phyloP scores from a whole-genome alignment of 2,888 invertebrate genomes.

The Dione vanillae region DNA sequence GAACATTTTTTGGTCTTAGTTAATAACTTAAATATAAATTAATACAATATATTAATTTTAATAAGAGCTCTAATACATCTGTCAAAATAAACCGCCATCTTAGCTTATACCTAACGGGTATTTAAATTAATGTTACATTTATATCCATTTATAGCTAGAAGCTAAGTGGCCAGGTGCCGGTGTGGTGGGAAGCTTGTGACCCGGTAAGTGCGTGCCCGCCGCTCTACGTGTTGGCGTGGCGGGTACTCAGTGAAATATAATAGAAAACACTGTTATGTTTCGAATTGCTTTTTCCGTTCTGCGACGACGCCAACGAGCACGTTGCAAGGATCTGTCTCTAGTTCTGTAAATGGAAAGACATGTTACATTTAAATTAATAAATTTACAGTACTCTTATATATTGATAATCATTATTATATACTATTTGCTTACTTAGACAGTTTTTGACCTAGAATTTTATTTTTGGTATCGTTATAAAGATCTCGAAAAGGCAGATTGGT shows the following conservation, averaged over 20 bases:
- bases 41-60: conserved; percentile 44
- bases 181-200: conserved; percentile 68
- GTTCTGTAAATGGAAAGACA: conserved; percentile 61
- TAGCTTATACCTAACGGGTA: conserved; percentile 22
- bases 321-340: conserved; percentile 70
- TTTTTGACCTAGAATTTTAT: too few species aligned
- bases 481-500: too few species aligned
- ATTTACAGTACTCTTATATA: too few species aligned
- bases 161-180: conserved; percentile 77
- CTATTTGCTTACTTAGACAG: too few species aligned
- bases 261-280: conserved; percentile 52
- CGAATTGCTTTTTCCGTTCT: conserved; percentile 88
- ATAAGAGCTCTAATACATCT: conserved; percentile 21
- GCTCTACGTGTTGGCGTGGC: conserved; percentile 7
- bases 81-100: conserved; percentile 24
- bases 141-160: conserved; percentile 41
- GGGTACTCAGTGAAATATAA: conserved; percentile 23
- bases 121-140: conserved; percentile 11
- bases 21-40: conserved; percentile 49
- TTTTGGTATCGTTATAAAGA: too few species aligned
- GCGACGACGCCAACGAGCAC: conserved; percentile 88
- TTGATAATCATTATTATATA: too few species aligned
- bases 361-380: too few species aligned
- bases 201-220: conserved; percentile 15
- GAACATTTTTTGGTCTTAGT: conserved; percentile 61